Conservation (phyloP, 2,888 invertebrate genomes). For the Drosophila anceps region DNA sequence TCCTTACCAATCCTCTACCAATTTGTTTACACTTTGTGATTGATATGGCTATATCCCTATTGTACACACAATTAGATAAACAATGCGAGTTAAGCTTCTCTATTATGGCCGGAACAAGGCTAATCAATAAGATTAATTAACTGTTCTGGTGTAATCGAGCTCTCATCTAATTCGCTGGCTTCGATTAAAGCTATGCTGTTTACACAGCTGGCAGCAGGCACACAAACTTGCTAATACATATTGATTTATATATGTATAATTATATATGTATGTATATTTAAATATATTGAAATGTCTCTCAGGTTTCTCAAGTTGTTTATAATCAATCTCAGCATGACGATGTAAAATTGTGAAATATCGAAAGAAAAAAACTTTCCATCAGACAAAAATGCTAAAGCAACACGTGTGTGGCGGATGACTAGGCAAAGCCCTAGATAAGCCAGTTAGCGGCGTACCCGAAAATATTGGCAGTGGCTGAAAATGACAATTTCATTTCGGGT, state of each 20-base stretch:
- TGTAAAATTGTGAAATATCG: conserved; percentile 2
- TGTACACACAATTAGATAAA: conserved; percentile 36
- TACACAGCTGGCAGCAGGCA: not conserved
- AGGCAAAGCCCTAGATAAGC: conserved; percentile 10
- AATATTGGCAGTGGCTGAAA: not conserved
- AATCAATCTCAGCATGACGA: conserved; percentile 25
- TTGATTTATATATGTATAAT: not conserved
- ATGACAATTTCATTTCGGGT: accelerated
- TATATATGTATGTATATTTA: not conserved
- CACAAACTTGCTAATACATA: not conserved
- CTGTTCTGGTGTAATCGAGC: conserved; percentile 1
- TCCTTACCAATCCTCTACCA: not conserved
- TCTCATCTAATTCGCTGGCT: not conserved
- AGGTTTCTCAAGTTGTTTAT: not conserved
- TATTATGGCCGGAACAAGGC: conserved; percentile 6
- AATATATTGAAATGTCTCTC: conserved; percentile 1
- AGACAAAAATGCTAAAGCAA: conserved; percentile 4
- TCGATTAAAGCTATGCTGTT: not conserved
- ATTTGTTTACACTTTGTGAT: conserved; percentile 6
- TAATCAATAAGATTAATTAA: conserved; percentile 16
- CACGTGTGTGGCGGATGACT: conserved; percentile 19
- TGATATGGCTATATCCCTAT: conserved; percentile 12
- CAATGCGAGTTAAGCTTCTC: conserved; percentile 25
- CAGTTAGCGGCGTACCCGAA: conserved; percentile 2
- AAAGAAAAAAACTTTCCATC: conserved; percentile 29